phyloP scores from a whole-genome alignment of 2,797 vertebrate genomes.

The Danio choprae region DNA sequence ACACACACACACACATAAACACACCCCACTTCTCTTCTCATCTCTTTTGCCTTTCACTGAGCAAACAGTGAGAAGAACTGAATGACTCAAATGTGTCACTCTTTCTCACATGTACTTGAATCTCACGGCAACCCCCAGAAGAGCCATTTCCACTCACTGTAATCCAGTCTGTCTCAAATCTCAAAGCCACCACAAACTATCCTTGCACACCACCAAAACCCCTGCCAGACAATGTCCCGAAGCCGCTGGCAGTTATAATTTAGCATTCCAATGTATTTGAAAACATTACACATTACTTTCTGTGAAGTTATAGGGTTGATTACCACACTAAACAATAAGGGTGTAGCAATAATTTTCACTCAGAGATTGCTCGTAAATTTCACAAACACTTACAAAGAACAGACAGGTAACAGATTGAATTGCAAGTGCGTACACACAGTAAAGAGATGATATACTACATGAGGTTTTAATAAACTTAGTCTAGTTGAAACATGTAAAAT shows the following conservation, averaged over 20 bases:
- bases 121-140: conserved; percentile 50
- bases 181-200: conserved; percentile 27
- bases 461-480: no score
- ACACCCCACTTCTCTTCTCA: conserved; percentile 54
- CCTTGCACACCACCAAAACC: conserved; percentile 16
- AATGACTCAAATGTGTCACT: conserved; percentile 46
- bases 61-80: conserved; percentile 52
- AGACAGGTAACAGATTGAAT: no score
- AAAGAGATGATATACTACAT: no score
- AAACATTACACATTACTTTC: not conserved
- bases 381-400: no score
- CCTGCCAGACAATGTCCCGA: not conserved
- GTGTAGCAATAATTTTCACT: no score
- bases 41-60: conserved; percentile 47
- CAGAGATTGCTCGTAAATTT: no score
- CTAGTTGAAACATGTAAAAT: no score
- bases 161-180: conserved; percentile 1
- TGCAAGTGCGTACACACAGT: no score
- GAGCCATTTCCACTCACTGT: conserved; percentile 25
- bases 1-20: conserved; percentile 38
- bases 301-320: not conserved
- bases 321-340: no score
- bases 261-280: not conserved
- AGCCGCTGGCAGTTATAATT: not conserved
- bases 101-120: conserved; percentile 26